Conservation (phyloP, 2,113 vertebrate genomes). For the Scomber scombrus region DNA sequence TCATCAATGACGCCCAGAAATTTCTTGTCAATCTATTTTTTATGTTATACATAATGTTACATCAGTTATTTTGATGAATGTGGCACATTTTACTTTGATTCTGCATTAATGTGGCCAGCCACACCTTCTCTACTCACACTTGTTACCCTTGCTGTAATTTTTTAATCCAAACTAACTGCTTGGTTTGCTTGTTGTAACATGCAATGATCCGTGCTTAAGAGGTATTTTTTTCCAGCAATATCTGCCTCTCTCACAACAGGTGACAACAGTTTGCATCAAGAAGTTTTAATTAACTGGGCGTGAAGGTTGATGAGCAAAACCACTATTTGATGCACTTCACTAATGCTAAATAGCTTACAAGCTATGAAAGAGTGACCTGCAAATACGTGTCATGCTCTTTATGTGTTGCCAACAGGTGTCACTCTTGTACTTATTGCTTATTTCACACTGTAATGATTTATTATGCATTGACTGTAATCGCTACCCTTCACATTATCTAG, state of each 20-base stretch:
- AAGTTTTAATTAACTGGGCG: neutral
- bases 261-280: neutral
- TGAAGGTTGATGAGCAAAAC: neutral
- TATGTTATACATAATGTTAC: no score
- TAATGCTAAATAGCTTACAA: no score
- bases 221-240: neutral
- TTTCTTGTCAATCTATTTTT: no score
- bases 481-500: neutral
- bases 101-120: neutral
- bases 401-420: slow-evolving; percentile 37
- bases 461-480: neutral
- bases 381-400: slow-evolving; percentile 5
- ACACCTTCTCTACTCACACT: neutral
- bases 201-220: neutral
- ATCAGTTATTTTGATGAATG: neutral
- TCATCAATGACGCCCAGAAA: neutral
- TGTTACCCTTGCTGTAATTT: neutral
- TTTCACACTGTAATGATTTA: neutral
- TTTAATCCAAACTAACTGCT: neutral
- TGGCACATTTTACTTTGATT: neutral
- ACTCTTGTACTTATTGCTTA: slow-evolving; percentile 4
- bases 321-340: no score
- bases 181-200: neutral
- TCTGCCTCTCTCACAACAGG: no score
- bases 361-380: neutral